Conservation (phyloP, 2,113 vertebrate genomes). For the Greenwoodochromis staneri region DNA sequence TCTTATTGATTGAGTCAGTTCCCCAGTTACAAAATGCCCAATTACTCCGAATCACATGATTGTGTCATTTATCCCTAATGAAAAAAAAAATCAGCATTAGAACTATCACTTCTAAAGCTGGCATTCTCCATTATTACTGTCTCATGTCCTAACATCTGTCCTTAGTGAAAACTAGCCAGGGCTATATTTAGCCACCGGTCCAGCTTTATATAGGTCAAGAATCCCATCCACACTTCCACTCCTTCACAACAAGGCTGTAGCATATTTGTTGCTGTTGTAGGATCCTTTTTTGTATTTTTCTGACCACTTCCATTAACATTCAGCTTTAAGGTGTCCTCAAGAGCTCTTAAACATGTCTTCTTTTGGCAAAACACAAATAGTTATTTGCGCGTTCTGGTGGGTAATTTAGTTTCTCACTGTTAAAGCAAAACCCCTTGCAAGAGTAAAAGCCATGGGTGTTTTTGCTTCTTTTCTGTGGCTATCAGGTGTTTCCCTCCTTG, state of each 20-base stretch:
- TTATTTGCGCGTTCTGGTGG: not conserved
- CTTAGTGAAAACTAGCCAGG: conserved; percentile 33
- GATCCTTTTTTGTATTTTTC: not conserved
- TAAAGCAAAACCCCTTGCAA: not conserved
- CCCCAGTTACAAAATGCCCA: not conserved
- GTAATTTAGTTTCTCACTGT: conserved; percentile 1
- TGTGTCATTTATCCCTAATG: not conserved
- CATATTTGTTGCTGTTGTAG: not conserved
- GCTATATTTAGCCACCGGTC: conserved; percentile 63
- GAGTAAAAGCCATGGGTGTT: not conserved
- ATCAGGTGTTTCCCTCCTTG: conserved; percentile 25
- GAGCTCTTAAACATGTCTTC: not conserved
- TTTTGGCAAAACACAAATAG: not conserved
- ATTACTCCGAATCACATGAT: conserved; percentile 13
- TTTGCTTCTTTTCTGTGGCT: conserved; percentile 12
- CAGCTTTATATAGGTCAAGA: conserved; percentile 67
- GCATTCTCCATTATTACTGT: conserved; percentile 20
- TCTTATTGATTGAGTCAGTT: conserved; percentile 21
- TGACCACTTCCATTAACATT: not conserved
- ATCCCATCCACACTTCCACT: conserved; percentile 32
- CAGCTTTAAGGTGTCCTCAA: not conserved
- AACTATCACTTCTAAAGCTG: not conserved
- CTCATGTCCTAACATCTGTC: conserved; percentile 61
- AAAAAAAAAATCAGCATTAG: not conserved
- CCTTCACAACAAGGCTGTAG: not conserved